phyloP scores from a whole-genome alignment of 2,888 invertebrate species.

The Trissolcus japonicus region DNA sequence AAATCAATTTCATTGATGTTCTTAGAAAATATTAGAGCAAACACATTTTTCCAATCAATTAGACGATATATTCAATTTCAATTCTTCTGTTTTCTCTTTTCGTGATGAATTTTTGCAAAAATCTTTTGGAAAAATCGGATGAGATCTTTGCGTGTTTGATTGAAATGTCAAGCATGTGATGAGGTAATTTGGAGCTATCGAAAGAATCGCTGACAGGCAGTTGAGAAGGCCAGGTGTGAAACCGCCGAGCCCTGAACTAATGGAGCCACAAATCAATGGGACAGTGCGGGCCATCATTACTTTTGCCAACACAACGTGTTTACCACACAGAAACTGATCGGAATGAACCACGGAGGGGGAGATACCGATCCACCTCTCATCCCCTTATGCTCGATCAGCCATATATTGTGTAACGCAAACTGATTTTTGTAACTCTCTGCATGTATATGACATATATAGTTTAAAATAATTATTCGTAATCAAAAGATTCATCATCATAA shows the following conservation, averaged over 20 bases:
- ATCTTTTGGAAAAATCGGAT: not conserved
- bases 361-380: slow-evolving; percentile 68
- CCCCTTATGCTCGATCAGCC: slow-evolving; percentile 70
- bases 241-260: slow-evolving; percentile 72
- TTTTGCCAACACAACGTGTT: slow-evolving; percentile 72
- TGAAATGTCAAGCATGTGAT: slow-evolving; percentile 46
- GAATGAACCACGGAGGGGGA: slow-evolving; percentile 57
- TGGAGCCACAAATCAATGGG: slow-evolving; percentile 75
- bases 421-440: slow-evolving; percentile 63
- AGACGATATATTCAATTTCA: not conserved
- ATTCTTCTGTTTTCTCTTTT: not conserved
- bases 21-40: not conserved
- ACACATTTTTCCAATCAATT: too few species aligned
- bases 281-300: slow-evolving; percentile 73
- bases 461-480: not conserved
- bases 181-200: slow-evolving; percentile 71
- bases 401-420: slow-evolving; percentile 65
- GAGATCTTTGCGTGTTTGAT: slow-evolving; percentile 11
- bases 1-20: not conserved
- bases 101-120: not conserved
- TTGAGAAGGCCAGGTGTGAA: slow-evolving; percentile 60
- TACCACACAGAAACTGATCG: slow-evolving; percentile 70
- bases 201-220: slow-evolving; percentile 61
- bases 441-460: slow-evolving; percentile 26
- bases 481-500: not conserved